A percentile compares a stretch with the other conserved stretches of the same genome.
These are phyloP conservation scores for Elmis aenea DNA, from an alignment of 2,888 invertebrate species.

Conservation along the genomic window DNA sequence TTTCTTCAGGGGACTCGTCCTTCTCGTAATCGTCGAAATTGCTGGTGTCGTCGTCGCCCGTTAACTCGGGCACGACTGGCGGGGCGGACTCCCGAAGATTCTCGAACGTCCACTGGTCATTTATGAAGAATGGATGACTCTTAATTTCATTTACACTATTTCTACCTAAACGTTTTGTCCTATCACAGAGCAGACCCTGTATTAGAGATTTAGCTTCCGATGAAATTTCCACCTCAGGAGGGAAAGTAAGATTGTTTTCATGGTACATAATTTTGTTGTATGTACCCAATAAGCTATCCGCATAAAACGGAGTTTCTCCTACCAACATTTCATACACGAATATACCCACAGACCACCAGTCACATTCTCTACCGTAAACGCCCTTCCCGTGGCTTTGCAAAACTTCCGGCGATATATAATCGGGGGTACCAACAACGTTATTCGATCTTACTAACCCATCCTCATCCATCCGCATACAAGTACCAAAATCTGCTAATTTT, in stretches of 20 bases:
- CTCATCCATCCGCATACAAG: conserved; percentile 97
- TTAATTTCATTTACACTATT: conserved; percentile 95
- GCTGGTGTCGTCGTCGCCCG: conserved; percentile 95
- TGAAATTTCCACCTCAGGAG: conserved; percentile 91
- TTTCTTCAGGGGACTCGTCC: conserved; percentile 87
- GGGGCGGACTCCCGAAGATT: conserved; percentile 91
- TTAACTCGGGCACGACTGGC: conserved; percentile 93
- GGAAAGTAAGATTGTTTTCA: conserved; percentile 91
- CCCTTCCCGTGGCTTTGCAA: conserved; percentile 90
- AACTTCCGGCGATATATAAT: conserved; percentile 98
- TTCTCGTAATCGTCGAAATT: conserved; percentile 98
- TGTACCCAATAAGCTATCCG: conserved; percentile 95
- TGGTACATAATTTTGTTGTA: conserved; percentile 99
- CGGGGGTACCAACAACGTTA: conserved; percentile 98
- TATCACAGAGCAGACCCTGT: conserved; percentile 89
- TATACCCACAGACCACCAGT: conserved; percentile 99
- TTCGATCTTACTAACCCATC: conserved; percentile 94
- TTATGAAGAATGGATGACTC: conserved; percentile 88
- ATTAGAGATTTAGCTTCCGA: conserved; percentile 84
- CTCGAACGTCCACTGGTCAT: conserved; percentile 97
- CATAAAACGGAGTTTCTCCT: conserved; percentile 98
- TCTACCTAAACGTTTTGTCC: conserved; percentile 81
- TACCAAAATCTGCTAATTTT: conserved; percentile 99
- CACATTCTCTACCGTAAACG: conserved; percentile 95
- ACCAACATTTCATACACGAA: conserved; percentile 98